Percentiles rank a stretch among this genome's conserved stretches.
These are phyloP conservation scores for Anolis sagrei DNA, from an alignment of 2,113 vertebrate genomes.

Conservation along the genomic window DNA sequence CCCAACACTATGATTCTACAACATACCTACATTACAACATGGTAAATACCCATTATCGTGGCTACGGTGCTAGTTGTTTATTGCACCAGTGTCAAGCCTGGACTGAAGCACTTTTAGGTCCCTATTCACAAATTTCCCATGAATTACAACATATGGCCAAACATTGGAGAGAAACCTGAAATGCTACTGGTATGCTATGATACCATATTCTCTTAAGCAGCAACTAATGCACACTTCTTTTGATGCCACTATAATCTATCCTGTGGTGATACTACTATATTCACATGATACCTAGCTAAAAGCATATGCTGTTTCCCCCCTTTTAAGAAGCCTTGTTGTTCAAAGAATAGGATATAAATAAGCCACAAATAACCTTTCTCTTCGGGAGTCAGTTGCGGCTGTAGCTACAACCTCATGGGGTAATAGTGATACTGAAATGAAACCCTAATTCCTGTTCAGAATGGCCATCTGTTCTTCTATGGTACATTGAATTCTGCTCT, in stretches of 20 bases:
- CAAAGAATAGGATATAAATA: neutral
- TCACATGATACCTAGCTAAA: neutral
- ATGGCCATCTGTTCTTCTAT: neutral
- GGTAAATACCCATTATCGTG: no score
- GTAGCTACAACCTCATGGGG: neutral
- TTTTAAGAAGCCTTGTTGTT: neutral
- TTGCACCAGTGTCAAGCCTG: no score
- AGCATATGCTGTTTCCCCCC: no score
- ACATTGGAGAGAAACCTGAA: no score
- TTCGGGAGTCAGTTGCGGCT: neutral
- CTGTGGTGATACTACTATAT: neutral
- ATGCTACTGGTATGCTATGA: no score
- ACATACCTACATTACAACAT: no score
- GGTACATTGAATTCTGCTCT: neutral
- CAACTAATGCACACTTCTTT: neutral
- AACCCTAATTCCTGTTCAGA: neutral
- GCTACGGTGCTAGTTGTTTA: no score
- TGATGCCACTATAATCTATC: neutral
- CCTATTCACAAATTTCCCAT: no score
- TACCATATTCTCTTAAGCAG: no score
- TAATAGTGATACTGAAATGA: neutral
- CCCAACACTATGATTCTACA: no score
- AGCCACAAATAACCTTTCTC: neutral
- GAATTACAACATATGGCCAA: no score
- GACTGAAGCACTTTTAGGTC: no score